Conservation (phyloP, 1,140 invertebrate genomes). For the Drosophila tani region DNA sequence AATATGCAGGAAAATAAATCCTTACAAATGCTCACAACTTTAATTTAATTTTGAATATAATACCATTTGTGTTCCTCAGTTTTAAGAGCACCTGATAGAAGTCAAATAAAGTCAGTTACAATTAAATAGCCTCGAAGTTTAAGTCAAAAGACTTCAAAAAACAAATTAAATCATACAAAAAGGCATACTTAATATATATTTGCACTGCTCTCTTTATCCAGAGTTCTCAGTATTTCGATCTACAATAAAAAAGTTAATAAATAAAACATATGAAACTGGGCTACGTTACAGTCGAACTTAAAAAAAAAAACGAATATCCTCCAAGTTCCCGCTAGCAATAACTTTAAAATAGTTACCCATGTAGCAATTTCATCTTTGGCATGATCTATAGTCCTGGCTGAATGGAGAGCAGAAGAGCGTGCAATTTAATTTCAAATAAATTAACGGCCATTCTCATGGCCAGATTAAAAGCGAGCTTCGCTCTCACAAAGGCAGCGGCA, state of each 20-base stretch:
- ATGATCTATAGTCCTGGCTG: constrained; percentile 41
- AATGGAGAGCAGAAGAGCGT: constrained; percentile 29
- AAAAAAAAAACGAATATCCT: not conserved
- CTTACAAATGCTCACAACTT: no score
- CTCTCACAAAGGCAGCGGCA: constrained; percentile 19
- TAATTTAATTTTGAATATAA: no score
- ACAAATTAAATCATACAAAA: no score
- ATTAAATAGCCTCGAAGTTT: no score
- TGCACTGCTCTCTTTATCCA: no score
- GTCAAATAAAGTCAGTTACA: no score
- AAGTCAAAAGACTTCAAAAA: no score
- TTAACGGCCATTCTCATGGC: constrained; percentile 61
- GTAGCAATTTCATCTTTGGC: constrained; percentile 17
- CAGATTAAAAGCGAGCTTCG: constrained; percentile 60
- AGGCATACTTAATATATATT: no score
- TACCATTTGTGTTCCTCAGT: no score
- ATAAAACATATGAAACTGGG: not conserved
- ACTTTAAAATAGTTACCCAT: not conserved
- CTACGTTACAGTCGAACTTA: not conserved
- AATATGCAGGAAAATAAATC: no score
- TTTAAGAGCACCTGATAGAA: no score
- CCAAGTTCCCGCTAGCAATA: not conserved
- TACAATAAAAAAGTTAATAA: not conserved
- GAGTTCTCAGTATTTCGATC: no score
- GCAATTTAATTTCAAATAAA: constrained; percentile 67